Percentiles rank a stretch among this genome's conserved stretches.
phyloP scores from a whole-genome alignment of 1,140 invertebrate genomes.

The Drosophila rufa region DNA sequence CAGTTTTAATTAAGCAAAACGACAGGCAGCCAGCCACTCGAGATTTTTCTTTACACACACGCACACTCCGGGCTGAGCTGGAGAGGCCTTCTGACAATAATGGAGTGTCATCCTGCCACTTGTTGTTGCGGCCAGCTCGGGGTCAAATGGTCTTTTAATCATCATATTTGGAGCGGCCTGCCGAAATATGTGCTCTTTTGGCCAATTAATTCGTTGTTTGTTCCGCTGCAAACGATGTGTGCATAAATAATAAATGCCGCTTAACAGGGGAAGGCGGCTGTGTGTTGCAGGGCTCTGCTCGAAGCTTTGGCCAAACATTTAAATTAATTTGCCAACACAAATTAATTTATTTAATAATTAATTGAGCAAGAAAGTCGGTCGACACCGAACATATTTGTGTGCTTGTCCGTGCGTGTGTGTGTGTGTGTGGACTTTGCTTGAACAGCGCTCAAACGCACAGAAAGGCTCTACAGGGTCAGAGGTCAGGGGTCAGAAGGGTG shows the following conservation, averaged over 20 bases:
- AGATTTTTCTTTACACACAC: conserved; percentile 73
- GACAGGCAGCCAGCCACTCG: conserved; percentile 64
- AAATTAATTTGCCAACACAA: conserved; percentile 80
- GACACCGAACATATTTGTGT: conserved; percentile 76
- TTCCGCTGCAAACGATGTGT: conserved; percentile 53
- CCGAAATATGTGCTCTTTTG: conserved; percentile 41
- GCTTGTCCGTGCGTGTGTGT: conserved; percentile 8
- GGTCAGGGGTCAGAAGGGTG: conserved; percentile 20
- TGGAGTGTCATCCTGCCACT: conserved; percentile 15
- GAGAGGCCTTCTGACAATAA: conserved; percentile 12
- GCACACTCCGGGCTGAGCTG: conserved; percentile 1
- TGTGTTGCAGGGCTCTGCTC: conserved; percentile 38
- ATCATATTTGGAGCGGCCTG: conserved; percentile 33
- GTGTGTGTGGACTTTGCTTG: conserved; percentile 10
- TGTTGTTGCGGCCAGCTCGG: conserved; percentile 36
- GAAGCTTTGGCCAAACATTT: conserved; percentile 65
- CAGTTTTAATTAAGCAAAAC: conserved; percentile 83
- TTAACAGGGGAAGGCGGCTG: conserved; percentile 37
- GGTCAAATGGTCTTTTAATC: conserved; percentile 67
- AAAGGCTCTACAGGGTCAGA: conserved; percentile 16
- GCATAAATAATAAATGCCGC: conserved; percentile 73
- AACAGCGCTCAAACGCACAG: conserved; percentile 1
- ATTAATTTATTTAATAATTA: conserved; percentile 84
- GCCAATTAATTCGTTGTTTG: conserved; percentile 68
- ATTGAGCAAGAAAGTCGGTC: conserved; percentile 75